A percentile compares a stretch with the other conserved stretches of the same genome.
phyloP scores from a whole-genome alignment of 2,797 vertebrate species.

The Enteromius unitaeniatus region DNA sequence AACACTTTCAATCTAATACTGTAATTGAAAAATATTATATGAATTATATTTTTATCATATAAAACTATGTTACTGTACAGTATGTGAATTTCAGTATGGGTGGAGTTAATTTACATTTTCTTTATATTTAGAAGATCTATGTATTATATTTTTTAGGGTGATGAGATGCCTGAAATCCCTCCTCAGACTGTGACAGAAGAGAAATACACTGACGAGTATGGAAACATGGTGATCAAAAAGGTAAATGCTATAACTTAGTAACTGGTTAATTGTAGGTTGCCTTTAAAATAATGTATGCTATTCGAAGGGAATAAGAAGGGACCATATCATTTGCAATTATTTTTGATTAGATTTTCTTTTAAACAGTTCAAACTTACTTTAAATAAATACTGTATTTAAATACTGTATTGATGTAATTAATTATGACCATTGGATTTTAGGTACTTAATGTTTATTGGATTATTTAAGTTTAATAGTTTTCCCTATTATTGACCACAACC shows the following conservation, averaged over 20 bases:
- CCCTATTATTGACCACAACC: neutral
- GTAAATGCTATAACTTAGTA: constrained; percentile 69
- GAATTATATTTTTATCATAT: neutral
- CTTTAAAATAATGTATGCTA: neutral
- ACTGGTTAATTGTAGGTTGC: neutral
- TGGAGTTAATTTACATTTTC: neutral
- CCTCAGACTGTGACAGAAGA: constrained; percentile 91
- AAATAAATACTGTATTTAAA: no score
- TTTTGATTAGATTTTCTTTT: neutral
- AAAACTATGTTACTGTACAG: neutral
- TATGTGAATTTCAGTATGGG: neutral
- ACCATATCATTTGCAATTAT: neutral
- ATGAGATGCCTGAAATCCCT: constrained; percentile 88
- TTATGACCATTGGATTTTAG: neutral
- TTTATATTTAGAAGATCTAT: neutral
- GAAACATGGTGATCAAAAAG: constrained; percentile 94
- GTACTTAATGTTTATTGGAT: neutral
- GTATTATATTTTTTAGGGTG: constrained; percentile 77
- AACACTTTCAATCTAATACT: neutral
- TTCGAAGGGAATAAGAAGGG: neutral
- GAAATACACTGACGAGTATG: constrained; percentile 90
- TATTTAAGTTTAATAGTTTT: neutral
- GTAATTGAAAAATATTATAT: neutral
- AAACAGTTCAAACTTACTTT: neutral
- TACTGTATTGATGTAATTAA: neutral